Conservation (phyloP, 2,797 vertebrate genomes). For the Girardinus metallicus region DNA sequence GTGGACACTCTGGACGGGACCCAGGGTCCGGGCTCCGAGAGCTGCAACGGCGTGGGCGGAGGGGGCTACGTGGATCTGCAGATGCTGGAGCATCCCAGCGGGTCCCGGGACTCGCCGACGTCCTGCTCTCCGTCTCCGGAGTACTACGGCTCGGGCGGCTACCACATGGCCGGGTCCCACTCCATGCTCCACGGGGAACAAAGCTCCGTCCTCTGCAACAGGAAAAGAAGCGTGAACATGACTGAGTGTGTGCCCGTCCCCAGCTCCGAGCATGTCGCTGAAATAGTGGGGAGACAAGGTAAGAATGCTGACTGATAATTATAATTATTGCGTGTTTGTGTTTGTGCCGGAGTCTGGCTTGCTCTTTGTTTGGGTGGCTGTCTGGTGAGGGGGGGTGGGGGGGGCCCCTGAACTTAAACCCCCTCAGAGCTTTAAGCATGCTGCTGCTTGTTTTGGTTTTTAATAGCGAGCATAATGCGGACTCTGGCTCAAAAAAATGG, state of each 20-base stretch:
- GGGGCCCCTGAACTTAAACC: constrained; percentile 59
- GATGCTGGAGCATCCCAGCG: constrained; percentile 80
- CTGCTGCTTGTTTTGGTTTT: constrained; percentile 12
- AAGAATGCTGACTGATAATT: constrained; percentile 15
- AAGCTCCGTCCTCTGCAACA: constrained; percentile 83
- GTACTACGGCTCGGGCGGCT: constrained; percentile 86
- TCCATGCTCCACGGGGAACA: constrained; percentile 86
- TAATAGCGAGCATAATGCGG: constrained; percentile 17
- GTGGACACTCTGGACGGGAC: constrained; percentile 71
- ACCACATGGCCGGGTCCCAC: constrained; percentile 85
- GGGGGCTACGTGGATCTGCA: constrained; percentile 81
- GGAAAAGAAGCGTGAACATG: constrained; percentile 90
- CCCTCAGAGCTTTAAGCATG: background rate
- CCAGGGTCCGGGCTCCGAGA: constrained; percentile 72
- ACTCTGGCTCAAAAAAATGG: background rate
- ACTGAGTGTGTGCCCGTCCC: constrained; percentile 89
- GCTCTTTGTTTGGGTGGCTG: constrained; percentile 79
- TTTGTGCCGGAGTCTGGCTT: constrained; percentile 25
- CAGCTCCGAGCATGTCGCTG: constrained; percentile 89
- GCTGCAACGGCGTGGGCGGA: constrained; percentile 77
- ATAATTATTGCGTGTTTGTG: constrained; percentile 31
- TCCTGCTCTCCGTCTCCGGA: constrained; percentile 85
- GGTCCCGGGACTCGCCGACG: constrained; percentile 81
- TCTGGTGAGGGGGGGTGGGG: constrained; percentile 35
- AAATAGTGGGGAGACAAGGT: constrained; percentile 91